phyloP scores from a whole-genome alignment of 2,113 vertebrate genomes.

The Trichomycterus rosablanca region DNA sequence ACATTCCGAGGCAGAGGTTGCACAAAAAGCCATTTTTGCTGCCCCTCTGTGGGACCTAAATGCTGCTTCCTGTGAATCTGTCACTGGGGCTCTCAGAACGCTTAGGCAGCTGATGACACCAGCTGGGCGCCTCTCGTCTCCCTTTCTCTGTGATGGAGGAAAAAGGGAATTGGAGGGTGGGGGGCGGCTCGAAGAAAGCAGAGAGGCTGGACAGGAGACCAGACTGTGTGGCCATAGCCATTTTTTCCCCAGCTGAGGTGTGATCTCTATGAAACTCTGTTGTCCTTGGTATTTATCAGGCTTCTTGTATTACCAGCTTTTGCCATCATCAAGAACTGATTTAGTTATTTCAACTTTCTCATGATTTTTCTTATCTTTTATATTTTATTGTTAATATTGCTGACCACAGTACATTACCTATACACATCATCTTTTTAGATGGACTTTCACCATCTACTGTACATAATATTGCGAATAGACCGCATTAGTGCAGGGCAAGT shows the following conservation, averaged over 20 bases:
- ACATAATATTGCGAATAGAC: too few species aligned
- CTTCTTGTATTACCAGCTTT: too few species aligned
- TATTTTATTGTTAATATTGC: too few species aligned
- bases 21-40: slow-evolving; percentile 77
- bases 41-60: slow-evolving; percentile 66
- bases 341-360: too few species aligned
- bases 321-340: too few species aligned
- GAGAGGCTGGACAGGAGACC: neutral
- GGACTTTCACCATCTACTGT: too few species aligned
- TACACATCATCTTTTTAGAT: too few species aligned
- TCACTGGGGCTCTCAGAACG: slow-evolving; percentile 71
- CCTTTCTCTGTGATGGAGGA: slow-evolving; percentile 36
- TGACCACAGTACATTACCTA: too few species aligned
- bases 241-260: neutral
- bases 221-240: neutral
- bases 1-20: slow-evolving; percentile 67
- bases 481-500: too few species aligned
- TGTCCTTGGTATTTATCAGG: too few species aligned
- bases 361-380: too few species aligned
- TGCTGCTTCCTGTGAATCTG: slow-evolving; percentile 74
- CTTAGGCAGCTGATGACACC: slow-evolving; percentile 70
- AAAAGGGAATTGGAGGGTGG: neutral
- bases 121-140: slow-evolving; percentile 62
- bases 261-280: too few species aligned
- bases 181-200: neutral